Conservation (phyloP, 2,113 vertebrate genomes). For the Tenrec ecaudatus region DNA sequence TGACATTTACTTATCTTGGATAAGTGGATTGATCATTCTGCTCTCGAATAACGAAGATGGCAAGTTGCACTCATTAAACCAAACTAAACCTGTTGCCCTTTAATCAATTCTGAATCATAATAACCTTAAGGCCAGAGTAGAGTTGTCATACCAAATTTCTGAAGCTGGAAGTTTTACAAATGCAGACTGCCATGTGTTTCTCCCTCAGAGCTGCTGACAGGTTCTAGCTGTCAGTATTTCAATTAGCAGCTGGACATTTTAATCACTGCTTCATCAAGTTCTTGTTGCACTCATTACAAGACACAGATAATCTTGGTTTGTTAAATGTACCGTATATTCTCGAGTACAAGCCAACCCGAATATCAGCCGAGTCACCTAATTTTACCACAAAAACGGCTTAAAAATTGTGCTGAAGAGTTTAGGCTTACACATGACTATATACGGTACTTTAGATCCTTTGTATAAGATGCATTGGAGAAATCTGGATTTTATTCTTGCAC, state of each 20-base stretch:
- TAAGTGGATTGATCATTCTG: neutral
- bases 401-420: too few relatives aligned
- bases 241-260: neutral
- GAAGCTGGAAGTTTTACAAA: too few relatives aligned
- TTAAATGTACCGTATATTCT: neutral
- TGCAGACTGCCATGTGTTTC: neutral
- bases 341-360: too few relatives aligned
- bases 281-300: neutral
- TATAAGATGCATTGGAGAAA: constrained; percentile 16
- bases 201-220: neutral
- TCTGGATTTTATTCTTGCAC: constrained; percentile 30
- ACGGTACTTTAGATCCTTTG: neutral
- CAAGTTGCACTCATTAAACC: neutral
- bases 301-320: constrained; percentile 19
- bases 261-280: neutral
- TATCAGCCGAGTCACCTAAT: too few relatives aligned
- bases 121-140: too few relatives aligned
- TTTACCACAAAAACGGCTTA: too few relatives aligned
- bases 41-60: neutral
- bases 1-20: neutral
- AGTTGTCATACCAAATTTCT: too few relatives aligned
- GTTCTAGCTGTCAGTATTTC: neutral
- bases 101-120: too few relatives aligned
- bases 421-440: too few relatives aligned
- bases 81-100: too few relatives aligned